Conservation (phyloP, 2,888 invertebrate genomes). For the Meganola albula region DNA sequence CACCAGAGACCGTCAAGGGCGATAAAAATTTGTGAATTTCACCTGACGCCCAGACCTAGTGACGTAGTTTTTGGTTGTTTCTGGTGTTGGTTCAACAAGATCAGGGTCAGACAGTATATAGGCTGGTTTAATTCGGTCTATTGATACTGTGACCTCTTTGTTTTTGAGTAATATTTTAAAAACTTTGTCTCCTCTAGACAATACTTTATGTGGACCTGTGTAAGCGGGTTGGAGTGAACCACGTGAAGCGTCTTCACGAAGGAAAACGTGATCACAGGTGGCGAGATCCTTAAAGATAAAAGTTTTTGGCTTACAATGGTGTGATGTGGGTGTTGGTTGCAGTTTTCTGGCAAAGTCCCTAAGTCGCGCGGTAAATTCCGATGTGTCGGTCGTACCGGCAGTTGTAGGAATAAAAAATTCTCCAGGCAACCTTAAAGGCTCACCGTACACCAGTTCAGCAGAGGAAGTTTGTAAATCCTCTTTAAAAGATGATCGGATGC, state of each 20-base stretch:
- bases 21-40: too few relatives aligned
- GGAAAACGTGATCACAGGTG: slow-evolving; percentile 21
- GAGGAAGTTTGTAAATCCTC: slow-evolving; percentile 26
- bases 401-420: slow-evolving; percentile 21
- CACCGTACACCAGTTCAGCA: slow-evolving; percentile 30
- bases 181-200: slow-evolving; percentile 20
- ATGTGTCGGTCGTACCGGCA: slow-evolving; percentile 5
- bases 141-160: not conserved
- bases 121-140: slow-evolving; percentile 8
- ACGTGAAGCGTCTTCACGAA: slow-evolving; percentile 23
- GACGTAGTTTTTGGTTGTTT: too few relatives aligned
- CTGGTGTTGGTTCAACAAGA: too few relatives aligned
- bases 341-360: slow-evolving; percentile 10
- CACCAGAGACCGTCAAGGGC: too few relatives aligned
- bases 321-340: slow-evolving; percentile 16
- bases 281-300: slow-evolving; percentile 29
- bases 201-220: slow-evolving; percentile 26
- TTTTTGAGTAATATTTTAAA: slow-evolving; percentile 19
- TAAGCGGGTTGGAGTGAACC: slow-evolving; percentile 27
- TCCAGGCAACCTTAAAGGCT: slow-evolving; percentile 28
- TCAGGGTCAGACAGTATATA: slow-evolving; percentile 1
- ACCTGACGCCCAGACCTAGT: too few relatives aligned
- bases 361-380: slow-evolving; percentile 19
- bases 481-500: slow-evolving; percentile 22
- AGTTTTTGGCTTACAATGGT: slow-evolving; percentile 12